A percentile compares a stretch with the other conserved stretches of the same genome.
Conservation (phyloP, 2,797 vertebrate species). For the Sebastolobus altivelis region DNA sequence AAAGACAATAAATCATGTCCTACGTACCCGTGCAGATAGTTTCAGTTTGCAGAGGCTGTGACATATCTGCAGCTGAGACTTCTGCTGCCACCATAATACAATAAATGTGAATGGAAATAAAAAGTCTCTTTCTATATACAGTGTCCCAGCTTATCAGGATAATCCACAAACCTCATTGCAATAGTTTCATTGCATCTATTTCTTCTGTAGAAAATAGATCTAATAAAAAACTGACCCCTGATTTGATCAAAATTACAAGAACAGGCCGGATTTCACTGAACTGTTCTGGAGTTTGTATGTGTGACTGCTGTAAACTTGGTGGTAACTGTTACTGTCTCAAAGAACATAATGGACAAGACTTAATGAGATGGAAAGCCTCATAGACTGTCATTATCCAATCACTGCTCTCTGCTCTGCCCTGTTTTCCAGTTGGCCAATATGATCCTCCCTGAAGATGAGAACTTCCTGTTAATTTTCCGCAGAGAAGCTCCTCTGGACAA, state of each 20-base stretch:
- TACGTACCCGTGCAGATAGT: not conserved
- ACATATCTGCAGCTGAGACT: not conserved
- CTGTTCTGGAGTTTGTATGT: not conserved
- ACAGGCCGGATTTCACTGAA: not conserved
- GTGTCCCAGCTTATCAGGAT: not conserved
- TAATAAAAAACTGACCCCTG: not conserved
- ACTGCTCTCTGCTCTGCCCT: slow-evolving; percentile 16
- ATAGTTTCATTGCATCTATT: not conserved
- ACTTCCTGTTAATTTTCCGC: slow-evolving; percentile 95
- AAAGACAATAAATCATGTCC: not conserved
- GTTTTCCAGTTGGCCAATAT: slow-evolving; percentile 90
- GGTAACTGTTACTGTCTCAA: not conserved
- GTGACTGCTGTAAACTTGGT: not conserved
- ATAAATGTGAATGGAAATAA: not conserved
- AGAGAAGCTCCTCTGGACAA: slow-evolving; percentile 93
- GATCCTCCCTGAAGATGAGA: slow-evolving; percentile 94
- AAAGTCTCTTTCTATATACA: not conserved
- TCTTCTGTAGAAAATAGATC: not conserved
- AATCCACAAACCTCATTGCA: not conserved
- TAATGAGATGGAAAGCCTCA: not conserved
- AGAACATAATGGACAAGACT: not conserved
- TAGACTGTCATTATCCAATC: not conserved
- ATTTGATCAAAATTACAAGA: not conserved
- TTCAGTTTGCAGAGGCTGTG: not conserved
- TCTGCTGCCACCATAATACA: not conserved